A percentile compares a stretch with the other conserved stretches of the same genome.
These are phyloP conservation scores for Labrus mixtus DNA, from an alignment of 2,113 vertebrate genomes.

Conservation along the genomic window DNA sequence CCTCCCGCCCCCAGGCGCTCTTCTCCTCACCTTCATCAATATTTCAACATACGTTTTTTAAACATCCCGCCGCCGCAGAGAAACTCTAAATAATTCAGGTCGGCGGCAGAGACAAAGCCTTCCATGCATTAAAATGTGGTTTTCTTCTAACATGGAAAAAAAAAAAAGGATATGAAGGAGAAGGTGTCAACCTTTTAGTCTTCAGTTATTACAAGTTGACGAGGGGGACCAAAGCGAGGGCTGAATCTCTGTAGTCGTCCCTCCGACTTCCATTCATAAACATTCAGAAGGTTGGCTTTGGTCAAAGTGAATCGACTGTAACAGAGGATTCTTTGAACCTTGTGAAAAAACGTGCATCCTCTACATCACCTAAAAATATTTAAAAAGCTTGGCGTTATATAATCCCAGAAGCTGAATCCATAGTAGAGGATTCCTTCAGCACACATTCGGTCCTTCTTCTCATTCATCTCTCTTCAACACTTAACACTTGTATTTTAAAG, in stretches of 20 bases:
- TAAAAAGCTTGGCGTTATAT: neutral
- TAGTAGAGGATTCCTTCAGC: neutral
- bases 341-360: neutral
- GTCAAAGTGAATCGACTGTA: neutral
- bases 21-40: conserved; percentile 86
- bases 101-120: conserved; percentile 73
- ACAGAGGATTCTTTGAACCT: conserved; percentile 5
- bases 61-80: conserved; percentile 76
- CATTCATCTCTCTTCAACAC: conserved; percentile 7
- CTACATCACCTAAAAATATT: neutral
- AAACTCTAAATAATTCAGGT: conserved; percentile 84
- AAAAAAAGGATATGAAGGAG: conserved; percentile 30
- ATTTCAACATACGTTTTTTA: conserved; percentile 85
- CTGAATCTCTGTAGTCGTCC: neutral
- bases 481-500: conserved; percentile 35
- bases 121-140: conserved; percentile 68
- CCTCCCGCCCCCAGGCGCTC: conserved; percentile 71
- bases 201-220: conserved; percentile 56
- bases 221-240: conserved; percentile 24
- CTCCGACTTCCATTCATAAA: conserved; percentile 7
- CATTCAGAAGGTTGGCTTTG: neutral
- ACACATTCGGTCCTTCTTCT: neutral
- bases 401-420: neutral
- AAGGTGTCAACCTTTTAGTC: conserved; percentile 58
- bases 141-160: conserved; percentile 57